Conservation (phyloP, 2,888 invertebrate genomes). For the Andrena haemorrhoa region DNA sequence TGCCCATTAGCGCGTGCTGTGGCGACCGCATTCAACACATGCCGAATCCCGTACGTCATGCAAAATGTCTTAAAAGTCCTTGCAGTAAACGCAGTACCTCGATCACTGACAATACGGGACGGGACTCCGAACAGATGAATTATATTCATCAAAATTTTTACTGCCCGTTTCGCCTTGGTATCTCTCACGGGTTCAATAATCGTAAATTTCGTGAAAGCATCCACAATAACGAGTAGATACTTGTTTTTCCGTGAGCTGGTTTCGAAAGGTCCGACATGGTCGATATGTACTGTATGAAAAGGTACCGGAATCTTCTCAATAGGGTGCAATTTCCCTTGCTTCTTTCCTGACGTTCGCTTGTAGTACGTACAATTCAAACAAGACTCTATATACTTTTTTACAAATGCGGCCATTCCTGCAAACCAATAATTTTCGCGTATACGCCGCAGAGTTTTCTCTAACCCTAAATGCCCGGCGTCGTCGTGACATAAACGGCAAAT, state of each 20-base stretch:
- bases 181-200: not conserved
- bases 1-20: too few relatives aligned
- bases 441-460: too few relatives aligned
- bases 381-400: not conserved
- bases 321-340: conserved; percentile 1
- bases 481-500: too few relatives aligned
- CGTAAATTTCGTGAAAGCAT: not conserved
- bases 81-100: conserved; percentile 1
- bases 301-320: conserved; percentile 7
- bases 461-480: too few relatives aligned
- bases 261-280: conserved; percentile 28
- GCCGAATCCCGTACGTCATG: not conserved
- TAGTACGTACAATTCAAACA: conserved; percentile 13
- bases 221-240: conserved; percentile 7
- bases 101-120: not conserved
- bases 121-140: not conserved
- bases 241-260: conserved; percentile 6
- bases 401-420: not conserved
- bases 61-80: not conserved
- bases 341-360: not conserved
- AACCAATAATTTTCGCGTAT: too few relatives aligned
- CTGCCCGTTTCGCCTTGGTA: not conserved
- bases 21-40: not conserved
- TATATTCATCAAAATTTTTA: not conserved
- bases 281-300: conserved; percentile 19